Evolutionary conservation across 2,888 invertebrate genomes (phyloP), one percentile per base, ranked within the genome.

Genomic region (Nemapogon koenigi): DNA sequence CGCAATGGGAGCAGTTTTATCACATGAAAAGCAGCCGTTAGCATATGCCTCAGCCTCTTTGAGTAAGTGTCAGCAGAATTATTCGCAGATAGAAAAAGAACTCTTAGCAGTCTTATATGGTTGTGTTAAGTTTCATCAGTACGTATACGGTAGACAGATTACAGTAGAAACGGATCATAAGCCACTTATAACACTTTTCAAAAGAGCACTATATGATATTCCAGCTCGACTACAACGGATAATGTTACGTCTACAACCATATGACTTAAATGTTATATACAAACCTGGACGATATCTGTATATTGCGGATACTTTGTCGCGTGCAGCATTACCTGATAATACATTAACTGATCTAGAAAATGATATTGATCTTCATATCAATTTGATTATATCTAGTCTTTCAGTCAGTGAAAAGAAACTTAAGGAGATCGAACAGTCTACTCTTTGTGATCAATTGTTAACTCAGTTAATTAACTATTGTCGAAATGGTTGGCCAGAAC

Each of bases 291-390:
- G 47, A 42, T 43, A 48, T 27, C 30, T 56, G 15, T 41, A 45
- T 11, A 27, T 55, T n/a, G 48, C 53, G 4, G 54, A 57, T 42
- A 49, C 52, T 19, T 40, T 58, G 11, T 53, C 53, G 2, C 38
- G 54, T 25, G 42, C 46, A 11, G 41, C 40, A n/a, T 22, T 43
- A 13, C 14, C 35, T 28, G 35, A 43, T 28, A 8, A 25, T n/a
- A n/a, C n/a, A n/a, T n/a, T n/a, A n/a, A n/a, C n/a, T n/a, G n/a
- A n/a, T n/a, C n/a, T n/a, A n/a, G n/a, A n/a, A n/a, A n/a, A n/a
- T n/a, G n/a, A n/a, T n/a, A n/a, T n/a, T n/a, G n/a, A n/a, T n/a
- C n/a, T n/a, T n/a, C n/a, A n/a, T n/a, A n/a, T n/a, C n/a, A n/a
- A n/a, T n/a, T n/a, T n/a, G n/a, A n/a, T n/a, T n/a, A n/a, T n/a